phyloP scores from a whole-genome alignment of 2,888 invertebrate species.

The Idaea straminata region DNA sequence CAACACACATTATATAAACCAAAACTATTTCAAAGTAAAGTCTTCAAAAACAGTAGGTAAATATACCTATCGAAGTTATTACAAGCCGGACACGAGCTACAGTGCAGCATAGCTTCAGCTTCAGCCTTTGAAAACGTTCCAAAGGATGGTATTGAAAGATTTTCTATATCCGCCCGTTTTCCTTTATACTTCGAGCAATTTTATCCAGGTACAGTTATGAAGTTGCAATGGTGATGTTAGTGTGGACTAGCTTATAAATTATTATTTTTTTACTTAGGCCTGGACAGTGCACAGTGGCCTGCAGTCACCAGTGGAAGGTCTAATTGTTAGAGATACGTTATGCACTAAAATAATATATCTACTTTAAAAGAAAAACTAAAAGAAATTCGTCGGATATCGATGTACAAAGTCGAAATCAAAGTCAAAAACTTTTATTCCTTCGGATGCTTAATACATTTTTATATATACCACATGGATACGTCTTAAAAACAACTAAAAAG shows the following conservation, averaged over 20 bases:
- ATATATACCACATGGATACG: too few relatives aligned
- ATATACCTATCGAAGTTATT: conserved; percentile 44
- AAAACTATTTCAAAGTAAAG: neutral
- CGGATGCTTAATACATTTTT: too few relatives aligned
- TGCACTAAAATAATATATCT: too few relatives aligned
- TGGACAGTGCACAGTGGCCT: neutral
- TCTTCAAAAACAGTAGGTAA: neutral
- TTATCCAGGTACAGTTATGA: conserved; percentile 74
- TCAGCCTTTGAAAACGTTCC: conserved; percentile 62
- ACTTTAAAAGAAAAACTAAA: too few relatives aligned
- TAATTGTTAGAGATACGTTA: too few relatives aligned
- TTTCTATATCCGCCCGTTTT: conserved; percentile 78
- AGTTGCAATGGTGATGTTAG: conserved; percentile 41
- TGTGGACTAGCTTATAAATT: conserved; percentile 38
- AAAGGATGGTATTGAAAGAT: conserved; percentile 72
- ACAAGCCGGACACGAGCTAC: conserved; percentile 51
- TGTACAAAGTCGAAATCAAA: too few relatives aligned
- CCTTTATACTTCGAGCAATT: conserved; percentile 78
- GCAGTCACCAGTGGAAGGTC: too few relatives aligned
- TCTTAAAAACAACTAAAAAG: too few relatives aligned
- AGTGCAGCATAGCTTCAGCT: neutral
- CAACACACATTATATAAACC: too few relatives aligned
- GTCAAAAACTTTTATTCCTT: too few relatives aligned
- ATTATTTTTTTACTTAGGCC: conserved; percentile 8
- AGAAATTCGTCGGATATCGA: too few relatives aligned